Conservation (phyloP, 1,140 invertebrate genomes). For the silkworm (Bombyx mori) region DNA sequence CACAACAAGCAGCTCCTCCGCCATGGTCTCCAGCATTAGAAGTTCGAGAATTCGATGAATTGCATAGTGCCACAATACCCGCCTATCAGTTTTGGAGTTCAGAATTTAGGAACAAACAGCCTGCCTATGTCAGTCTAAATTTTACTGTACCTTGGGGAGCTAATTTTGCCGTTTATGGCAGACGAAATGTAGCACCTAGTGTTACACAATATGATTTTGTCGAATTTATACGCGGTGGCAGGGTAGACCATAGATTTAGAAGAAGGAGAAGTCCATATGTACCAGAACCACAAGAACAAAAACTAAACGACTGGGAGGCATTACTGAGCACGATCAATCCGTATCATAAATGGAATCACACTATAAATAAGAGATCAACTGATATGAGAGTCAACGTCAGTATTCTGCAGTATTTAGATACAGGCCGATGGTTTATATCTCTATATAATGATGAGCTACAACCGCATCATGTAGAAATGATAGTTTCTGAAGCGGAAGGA, state of each 20-base stretch:
- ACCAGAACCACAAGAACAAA: constrained; percentile 40
- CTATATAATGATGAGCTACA: constrained; percentile 95
- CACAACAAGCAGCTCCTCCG: constrained; percentile 75
- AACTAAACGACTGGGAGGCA: constrained; percentile 47
- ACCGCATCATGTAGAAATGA: constrained; percentile 84
- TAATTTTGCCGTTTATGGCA: constrained; percentile 93
- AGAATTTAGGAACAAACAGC: constrained; percentile 90
- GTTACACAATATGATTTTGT: constrained; percentile 97
- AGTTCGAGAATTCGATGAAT: constrained; percentile 83
- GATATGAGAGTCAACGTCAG: constrained; percentile 87
- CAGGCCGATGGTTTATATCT: constrained; percentile 94
- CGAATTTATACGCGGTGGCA: constrained; percentile 89
- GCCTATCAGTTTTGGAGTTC: constrained; percentile 93
- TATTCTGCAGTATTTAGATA: constrained; percentile 89
- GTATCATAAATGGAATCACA: constrained; percentile 72
- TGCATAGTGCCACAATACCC: constrained; percentile 85
- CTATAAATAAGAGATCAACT: constrained; percentile 72
- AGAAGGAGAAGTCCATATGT: constrained; percentile 59
- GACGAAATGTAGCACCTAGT: constrained; percentile 91
- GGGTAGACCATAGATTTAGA: constrained; percentile 82
- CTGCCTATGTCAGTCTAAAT: constrained; percentile 90
- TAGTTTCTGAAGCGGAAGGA: constrained; percentile 87
- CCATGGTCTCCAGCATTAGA: constrained; percentile 87
- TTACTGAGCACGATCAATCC: constrained; percentile 68
- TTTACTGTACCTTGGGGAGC: constrained; percentile 91